These are phyloP conservation scores for Anabacerthia variegaticeps DNA, from an alignment of 2,797 vertebrate genomes.

Conservation along the genomic window DNA sequence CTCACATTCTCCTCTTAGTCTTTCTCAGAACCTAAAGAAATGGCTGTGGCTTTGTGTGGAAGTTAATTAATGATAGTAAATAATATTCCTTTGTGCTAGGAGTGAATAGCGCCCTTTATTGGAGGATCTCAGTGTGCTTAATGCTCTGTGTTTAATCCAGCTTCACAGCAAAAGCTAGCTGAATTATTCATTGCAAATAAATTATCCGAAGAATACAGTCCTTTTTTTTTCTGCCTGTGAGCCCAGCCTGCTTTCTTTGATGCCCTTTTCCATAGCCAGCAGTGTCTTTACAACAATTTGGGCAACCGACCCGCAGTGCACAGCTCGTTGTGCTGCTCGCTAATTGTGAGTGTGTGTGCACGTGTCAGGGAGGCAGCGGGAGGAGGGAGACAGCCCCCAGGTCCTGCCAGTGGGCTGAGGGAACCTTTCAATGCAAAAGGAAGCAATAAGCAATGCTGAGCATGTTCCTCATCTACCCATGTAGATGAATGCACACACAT, in stretches of 20 bases:
- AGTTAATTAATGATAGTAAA: constrained; percentile 54
- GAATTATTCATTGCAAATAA: constrained; percentile 65
- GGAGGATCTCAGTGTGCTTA: background rate
- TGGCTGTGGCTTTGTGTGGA: constrained; percentile 15
- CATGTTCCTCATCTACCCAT: background rate
- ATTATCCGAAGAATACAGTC: background rate
- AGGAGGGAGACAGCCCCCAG: background rate
- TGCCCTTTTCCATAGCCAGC: background rate
- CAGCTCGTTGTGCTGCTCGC: background rate
- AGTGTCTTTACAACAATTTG: background rate
- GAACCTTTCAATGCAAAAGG: background rate
- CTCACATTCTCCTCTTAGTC: background rate
- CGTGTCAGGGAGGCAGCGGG: fast-evolving
- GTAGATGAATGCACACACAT: background rate
- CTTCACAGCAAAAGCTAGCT: background rate
- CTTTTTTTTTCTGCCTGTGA: background rate
- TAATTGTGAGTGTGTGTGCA: background rate
- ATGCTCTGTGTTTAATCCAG: constrained; percentile 31
- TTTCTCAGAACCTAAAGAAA: background rate
- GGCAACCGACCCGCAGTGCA: fast-evolving
- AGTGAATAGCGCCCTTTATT: constrained; percentile 37
- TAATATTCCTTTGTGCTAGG: constrained; percentile 51
- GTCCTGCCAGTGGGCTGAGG: background rate
- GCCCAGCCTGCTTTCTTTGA: background rate
- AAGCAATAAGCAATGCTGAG: background rate